These are phyloP conservation scores for Jaculus jaculus DNA, from an alignment of 2,113 vertebrate genomes.

Conservation along the genomic window DNA sequence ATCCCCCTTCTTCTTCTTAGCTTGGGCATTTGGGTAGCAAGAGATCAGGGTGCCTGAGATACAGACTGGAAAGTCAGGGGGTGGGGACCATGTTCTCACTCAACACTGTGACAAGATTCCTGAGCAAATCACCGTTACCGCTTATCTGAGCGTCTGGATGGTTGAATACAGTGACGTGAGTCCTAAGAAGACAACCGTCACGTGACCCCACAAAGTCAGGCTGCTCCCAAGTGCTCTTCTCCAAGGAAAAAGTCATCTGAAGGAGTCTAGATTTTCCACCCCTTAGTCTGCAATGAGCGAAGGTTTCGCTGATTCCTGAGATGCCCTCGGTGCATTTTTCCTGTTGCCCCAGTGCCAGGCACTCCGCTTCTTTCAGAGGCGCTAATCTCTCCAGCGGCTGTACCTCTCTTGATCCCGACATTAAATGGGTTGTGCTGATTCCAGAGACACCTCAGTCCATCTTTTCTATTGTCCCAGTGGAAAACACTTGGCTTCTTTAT, in stretches of 20 bases:
- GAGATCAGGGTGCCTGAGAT: not conserved
- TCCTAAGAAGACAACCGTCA: not conserved
- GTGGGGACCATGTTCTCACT: not conserved
- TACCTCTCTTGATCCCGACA: too few species aligned
- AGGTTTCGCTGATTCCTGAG: too few species aligned
- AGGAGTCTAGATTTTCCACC: not conserved
- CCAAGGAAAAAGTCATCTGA: not conserved
- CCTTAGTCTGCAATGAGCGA: not conserved
- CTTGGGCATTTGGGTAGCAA: not conserved
- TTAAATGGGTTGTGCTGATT: not conserved
- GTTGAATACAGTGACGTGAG: not conserved
- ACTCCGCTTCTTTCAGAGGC: too few species aligned
- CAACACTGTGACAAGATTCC: not conserved
- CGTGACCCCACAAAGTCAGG: not conserved
- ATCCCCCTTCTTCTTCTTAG: not conserved
- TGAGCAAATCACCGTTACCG: not conserved
- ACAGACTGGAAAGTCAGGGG: not conserved
- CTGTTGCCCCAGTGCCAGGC: too few species aligned
- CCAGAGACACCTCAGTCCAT: not conserved
- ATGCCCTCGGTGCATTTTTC: too few species aligned
- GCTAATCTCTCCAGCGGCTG: too few species aligned
- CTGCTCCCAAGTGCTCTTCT: not conserved
- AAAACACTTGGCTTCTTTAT: not conserved
- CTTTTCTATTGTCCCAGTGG: not conserved
- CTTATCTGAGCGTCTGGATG: not conserved